phyloP scores from a whole-genome alignment of 1,140 invertebrate genomes.

The Xylocopa sonorina region DNA sequence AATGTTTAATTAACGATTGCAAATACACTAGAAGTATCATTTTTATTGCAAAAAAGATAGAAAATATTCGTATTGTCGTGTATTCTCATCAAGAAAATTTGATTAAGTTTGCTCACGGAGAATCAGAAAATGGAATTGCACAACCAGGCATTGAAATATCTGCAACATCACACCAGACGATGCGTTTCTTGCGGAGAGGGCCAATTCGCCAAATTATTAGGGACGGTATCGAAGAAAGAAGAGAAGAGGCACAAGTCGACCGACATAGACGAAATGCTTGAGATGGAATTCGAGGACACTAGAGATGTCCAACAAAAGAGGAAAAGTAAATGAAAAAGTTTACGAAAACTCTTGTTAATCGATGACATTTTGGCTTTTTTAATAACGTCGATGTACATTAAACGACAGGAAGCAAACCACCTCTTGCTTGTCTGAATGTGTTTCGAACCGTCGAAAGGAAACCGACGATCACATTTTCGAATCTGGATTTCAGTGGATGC shows the following conservation, averaged over 20 bases:
- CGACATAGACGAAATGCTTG: constrained; percentile 38
- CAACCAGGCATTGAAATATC: constrained; percentile 82
- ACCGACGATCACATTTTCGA: constrained; percentile 76
- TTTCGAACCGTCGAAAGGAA: constrained; percentile 47
- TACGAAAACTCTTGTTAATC: not conserved
- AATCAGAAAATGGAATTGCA: constrained; percentile 85
- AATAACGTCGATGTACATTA: not conserved
- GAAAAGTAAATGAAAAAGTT: not conserved
- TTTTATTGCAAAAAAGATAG: not conserved
- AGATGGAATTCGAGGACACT: not conserved
- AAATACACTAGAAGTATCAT: not conserved
- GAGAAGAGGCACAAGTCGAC: constrained; percentile 36
- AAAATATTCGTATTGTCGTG: not conserved
- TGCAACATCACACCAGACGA: constrained; percentile 83
- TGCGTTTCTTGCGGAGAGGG: constrained; percentile 83
- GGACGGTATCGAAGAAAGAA: constrained; percentile 69
- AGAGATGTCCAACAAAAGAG: not conserved
- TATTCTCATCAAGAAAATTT: not conserved
- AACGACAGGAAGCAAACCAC: not conserved
- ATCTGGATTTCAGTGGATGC: constrained; percentile 80
- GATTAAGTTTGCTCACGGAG: constrained; percentile 83
- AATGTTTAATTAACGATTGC: constrained; percentile 27
- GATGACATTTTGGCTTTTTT: not conserved
- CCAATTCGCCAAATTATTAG: constrained; percentile 81
- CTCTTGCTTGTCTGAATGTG: constrained; percentile 19